Conservation (phyloP, 1,140 invertebrate species). For the Conus ventricosus region DNA sequence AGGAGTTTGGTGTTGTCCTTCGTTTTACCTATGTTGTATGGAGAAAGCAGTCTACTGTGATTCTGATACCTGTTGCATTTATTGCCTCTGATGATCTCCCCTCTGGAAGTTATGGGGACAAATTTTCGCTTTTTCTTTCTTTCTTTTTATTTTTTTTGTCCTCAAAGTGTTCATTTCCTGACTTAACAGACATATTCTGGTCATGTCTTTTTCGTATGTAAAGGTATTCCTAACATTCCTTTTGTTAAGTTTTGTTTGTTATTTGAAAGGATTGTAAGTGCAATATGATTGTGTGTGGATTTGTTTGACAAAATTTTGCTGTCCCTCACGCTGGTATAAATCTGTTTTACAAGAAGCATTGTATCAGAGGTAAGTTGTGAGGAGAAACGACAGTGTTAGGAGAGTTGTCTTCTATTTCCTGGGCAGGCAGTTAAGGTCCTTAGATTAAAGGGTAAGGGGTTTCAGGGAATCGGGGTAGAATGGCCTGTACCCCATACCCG, state of each 20-base stretch:
- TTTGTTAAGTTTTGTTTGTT: neutral
- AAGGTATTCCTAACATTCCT: neutral
- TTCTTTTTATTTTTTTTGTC: neutral
- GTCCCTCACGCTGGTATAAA: neutral
- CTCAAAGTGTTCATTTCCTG: too few relatives aligned
- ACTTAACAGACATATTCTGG: neutral
- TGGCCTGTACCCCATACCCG: too few relatives aligned
- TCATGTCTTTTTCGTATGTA: neutral
- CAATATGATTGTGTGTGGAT: neutral
- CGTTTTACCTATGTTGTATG: neutral
- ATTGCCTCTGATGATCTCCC: neutral
- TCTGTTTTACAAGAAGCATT: neutral
- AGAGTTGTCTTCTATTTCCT: too few relatives aligned
- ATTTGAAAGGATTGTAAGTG: neutral
- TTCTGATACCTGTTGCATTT: slow-evolving; percentile 38
- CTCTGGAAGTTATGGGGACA: too few relatives aligned
- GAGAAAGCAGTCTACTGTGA: slow-evolving; percentile 17
- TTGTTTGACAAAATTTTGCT: neutral
- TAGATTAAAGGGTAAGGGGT: too few relatives aligned
- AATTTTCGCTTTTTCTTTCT: too few relatives aligned
- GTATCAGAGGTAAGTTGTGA: too few relatives aligned
- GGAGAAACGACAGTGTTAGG: too few relatives aligned
- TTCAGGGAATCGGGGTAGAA: too few relatives aligned
- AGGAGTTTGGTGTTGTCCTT: neutral
- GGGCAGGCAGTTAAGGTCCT: too few relatives aligned